Conservation (phyloP, 2,888 invertebrate species). For the Cataglyphis altisquamis region DNA sequence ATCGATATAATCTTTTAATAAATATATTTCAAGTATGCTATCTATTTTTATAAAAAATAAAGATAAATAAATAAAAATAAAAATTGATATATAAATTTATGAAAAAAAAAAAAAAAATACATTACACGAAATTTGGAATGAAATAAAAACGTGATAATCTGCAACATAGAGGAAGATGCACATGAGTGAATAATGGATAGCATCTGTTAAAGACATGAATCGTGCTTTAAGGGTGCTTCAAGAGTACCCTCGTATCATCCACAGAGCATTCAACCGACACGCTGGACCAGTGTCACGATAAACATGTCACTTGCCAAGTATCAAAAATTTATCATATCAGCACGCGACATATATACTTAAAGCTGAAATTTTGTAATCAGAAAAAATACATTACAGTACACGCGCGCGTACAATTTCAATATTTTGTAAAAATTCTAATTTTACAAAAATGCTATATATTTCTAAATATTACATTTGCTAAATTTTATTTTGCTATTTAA, state of each 20-base stretch:
- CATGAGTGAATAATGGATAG: slow-evolving; percentile 82
- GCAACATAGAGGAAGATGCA: slow-evolving; percentile 63
- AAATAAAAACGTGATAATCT: slow-evolving; percentile 27
- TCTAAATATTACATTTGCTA: neutral
- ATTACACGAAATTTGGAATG: neutral
- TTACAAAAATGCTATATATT: neutral
- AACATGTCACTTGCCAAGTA: slow-evolving; percentile 84
- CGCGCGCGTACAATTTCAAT: neutral
- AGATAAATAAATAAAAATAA: neutral
- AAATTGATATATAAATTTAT: neutral
- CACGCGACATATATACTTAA: slow-evolving; percentile 28
- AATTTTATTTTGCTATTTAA: slow-evolving; percentile 12
- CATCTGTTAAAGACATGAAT: slow-evolving; percentile 81
- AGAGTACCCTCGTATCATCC: slow-evolving; percentile 80
- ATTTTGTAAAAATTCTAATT: neutral
- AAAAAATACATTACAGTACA: neutral
- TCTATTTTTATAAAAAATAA: neutral
- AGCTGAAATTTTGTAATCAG: slow-evolving; percentile 2
- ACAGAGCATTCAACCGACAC: slow-evolving; percentile 75
- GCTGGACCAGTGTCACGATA: slow-evolving; percentile 73
- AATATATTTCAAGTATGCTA: neutral
- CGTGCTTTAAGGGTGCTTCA: slow-evolving; percentile 76
- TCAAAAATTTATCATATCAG: slow-evolving; percentile 83
- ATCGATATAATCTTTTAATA: neutral
- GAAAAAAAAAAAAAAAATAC: neutral